Evolutionary conservation across 2,888 invertebrate genomes (phyloP).

Genomic region (Melieria crassipennis): DNA sequence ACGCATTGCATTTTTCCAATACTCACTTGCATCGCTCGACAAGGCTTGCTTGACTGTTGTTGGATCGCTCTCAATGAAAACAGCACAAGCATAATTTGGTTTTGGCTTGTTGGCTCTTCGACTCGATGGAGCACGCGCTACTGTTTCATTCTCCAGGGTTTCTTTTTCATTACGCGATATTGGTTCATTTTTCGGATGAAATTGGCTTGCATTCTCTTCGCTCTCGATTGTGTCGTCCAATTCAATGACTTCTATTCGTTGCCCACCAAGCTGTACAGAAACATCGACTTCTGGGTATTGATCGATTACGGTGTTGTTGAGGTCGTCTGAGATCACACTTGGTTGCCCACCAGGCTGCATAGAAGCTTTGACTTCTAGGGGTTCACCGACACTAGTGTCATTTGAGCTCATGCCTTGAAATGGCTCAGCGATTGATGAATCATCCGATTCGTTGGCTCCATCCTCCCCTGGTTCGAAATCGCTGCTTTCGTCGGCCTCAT

Average conservation of each 20-base stretch:
- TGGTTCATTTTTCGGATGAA: background rate
- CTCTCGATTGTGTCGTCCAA: background rate
- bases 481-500: slow-evolving; percentile 4
- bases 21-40: slow-evolving; percentile 21
- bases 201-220: background rate
- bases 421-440: slow-evolving; percentile 19
- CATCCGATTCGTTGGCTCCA: slow-evolving; percentile 2
- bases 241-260: slow-evolving; percentile 3
- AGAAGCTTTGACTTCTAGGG: background rate
- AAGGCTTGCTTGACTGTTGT: slow-evolving; percentile 30
- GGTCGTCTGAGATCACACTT: background rate
- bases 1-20: slow-evolving; percentile 16
- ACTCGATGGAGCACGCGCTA: slow-evolving; percentile 23
- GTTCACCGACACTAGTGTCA: slow-evolving; percentile 7
- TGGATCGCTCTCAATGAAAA: slow-evolving; percentile 21
- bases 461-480: slow-evolving; percentile 25
- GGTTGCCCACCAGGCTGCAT: too few species aligned
- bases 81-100: slow-evolving; percentile 28
- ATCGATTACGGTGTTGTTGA: background rate
- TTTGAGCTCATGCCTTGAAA: slow-evolving; percentile 17
- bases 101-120: slow-evolving; percentile 32
- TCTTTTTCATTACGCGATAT: background rate
- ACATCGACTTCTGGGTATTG: background rate
- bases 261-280: background rate
- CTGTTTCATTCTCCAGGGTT: background rate